Conservation (phyloP, 2,888 invertebrate species). For the Drosophila tanythrix region DNA sequence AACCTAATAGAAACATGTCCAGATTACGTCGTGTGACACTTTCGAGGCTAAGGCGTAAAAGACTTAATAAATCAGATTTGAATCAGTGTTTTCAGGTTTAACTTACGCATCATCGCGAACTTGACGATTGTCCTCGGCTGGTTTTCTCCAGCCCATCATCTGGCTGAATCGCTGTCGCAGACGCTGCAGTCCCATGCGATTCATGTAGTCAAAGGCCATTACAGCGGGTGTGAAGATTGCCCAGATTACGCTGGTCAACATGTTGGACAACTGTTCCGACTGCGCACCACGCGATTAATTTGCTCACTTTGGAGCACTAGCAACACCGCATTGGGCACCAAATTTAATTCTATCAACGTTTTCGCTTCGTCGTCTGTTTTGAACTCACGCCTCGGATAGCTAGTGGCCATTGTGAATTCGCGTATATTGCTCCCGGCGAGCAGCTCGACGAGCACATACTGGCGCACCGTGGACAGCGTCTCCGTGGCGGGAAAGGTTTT, state of each 20-base stretch:
- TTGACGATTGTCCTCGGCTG: not conserved
- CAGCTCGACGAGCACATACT: constrained; percentile 88
- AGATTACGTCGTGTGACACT: constrained; percentile 82
- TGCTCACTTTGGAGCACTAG: constrained; percentile 55
- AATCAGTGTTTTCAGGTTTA: not conserved
- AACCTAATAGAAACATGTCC: constrained; percentile 67
- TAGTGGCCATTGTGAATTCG: constrained; percentile 93
- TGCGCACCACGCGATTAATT: constrained; percentile 55
- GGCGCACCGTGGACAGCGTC: constrained; percentile 94
- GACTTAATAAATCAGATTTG: not conserved
- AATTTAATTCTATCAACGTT: constrained; percentile 92
- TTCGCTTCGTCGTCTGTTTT: constrained; percentile 94
- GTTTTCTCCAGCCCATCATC: constrained; percentile 42
- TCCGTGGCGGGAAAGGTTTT: constrained; percentile 94
- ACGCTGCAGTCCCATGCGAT: constrained; percentile 65
- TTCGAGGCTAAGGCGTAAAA: not conserved
- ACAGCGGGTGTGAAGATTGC: constrained; percentile 81
- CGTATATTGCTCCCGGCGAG: constrained; percentile 48
- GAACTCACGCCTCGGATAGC: constrained; percentile 95
- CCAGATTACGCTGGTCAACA: constrained; percentile 83
- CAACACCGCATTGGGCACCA: constrained; percentile 87
- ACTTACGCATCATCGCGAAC: constrained; percentile 72
- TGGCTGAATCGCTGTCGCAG: constrained; percentile 42
- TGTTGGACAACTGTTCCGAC: constrained; percentile 69
- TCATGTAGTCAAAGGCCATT: constrained; percentile 77